Base-by-base conservation (phyloP, 2,888 invertebrate genomes). In the Metalampra italica region DNA sequence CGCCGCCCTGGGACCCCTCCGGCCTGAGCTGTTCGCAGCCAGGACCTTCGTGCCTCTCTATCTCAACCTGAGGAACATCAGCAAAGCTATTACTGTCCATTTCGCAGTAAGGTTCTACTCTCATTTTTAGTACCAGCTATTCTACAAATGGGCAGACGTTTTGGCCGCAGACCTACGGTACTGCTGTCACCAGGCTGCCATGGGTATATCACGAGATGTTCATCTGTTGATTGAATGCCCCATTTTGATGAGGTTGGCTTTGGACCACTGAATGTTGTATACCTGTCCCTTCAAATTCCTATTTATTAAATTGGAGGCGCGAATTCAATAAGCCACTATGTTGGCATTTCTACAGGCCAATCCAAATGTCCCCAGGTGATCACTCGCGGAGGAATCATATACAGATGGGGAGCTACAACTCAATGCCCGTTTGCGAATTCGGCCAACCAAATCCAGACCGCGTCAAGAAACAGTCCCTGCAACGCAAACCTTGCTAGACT, bases 371-470 rank as follows among this genome's bases (percentile, higher is more conserved):
- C 8, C 9, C 64, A 90, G 90, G 83, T 90, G 0, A 77, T 90
- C 34, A 90, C 88, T 4, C 71, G 89, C 22, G 86, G 87, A 4
- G 89, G 90, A 1, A 78, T 78, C 30, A 82, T 90, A 47, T 78
- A 85, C 64, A 78, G 88, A 0, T 90, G 89, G 90, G 89, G 89
- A 1, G 84, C 84, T 0, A 86, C 87, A 0, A 86, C 86, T 0
- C 90, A 90, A 55, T 90, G 90, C 41, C 86, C 88, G 0, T 60
- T 72, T 1, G 59, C 74, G 1, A 76, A 64, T 42, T 59, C 75
- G 0, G 61, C 63, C 0, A 71, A 71, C 46, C 73, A 77, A 50
- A 68, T 78, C 3, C 68, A 71, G 15, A 73, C 75, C 0, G 62
- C 77, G 0, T 55, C 72, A 0, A 68, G 80, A 40, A 68, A 80